Evolutionary conservation across 2,888 invertebrate genomes (phyloP), one percentile per base, ranked within the genome.

Genomic region (Ectemnius lituratus): DNA sequence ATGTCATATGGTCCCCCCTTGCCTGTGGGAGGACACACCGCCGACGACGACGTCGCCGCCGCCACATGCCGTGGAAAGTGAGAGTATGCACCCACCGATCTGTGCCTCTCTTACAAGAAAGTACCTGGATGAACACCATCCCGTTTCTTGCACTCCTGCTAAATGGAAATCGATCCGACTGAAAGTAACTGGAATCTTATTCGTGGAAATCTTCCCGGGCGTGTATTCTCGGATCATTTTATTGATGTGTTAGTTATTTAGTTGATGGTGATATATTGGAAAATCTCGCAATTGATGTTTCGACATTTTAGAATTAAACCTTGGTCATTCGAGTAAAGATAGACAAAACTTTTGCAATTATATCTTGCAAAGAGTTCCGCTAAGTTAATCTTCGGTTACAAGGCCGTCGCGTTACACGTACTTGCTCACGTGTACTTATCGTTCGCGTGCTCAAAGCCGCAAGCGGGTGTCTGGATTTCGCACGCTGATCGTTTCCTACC

Each of bases 361-460:
- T 56, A 64, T 57, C 68, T 76, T 73, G 67, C 73, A 75, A 74
- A 76, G 70, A 73, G 79, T 84, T 78, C 76, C 84, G 84, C 62
- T 70, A 73, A 79, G 77, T 75, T 84, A 80, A 78, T 79, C 71
- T 84, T 84, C 68, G 74, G 76, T 82, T 85, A 84, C 85, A 85
- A 85, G 85, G 82, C 76, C 76, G 74, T 37, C 8, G 37, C 11
- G 37, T 37, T 37, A 63, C 64, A 57, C 79, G 77, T 75, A 62
- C 65, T 74, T 67, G 64, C 64, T 69, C 66, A 11, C 37, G 37
- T 62, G 70, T 58, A 67, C 76, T 79, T 76, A 69, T 72, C 68
- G 52, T 67, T 75, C 72, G 68, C 69, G 57, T 67, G 70, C 60
- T 37, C 37, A 8, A 37, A 37, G 37, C 37, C 70, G 65, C 76